Percentiles rank a stretch among this genome's conserved stretches.
phyloP scores from a whole-genome alignment of 2,113 vertebrate genomes.

The Crocuta crocuta region DNA sequence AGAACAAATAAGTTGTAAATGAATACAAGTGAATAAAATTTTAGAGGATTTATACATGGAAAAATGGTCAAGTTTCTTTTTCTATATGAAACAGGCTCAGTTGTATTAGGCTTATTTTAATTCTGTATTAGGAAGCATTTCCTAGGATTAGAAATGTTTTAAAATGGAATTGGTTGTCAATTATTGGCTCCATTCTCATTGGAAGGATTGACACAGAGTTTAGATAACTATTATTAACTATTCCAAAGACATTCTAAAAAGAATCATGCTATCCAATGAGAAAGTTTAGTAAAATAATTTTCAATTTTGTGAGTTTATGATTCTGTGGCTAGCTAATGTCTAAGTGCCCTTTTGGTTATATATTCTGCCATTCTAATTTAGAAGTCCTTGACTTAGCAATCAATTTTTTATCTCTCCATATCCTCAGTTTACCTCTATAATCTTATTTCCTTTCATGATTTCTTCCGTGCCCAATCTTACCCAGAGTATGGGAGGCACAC shows the following conservation, averaged over 20 bases:
- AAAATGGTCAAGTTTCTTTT: conserved; percentile 11
- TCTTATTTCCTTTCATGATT: not conserved
- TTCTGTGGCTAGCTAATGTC: not conserved
- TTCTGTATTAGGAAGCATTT: not conserved
- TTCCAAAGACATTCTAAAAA: not conserved
- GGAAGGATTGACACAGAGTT: not conserved
- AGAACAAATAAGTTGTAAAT: not conserved
- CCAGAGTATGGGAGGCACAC: not conserved
- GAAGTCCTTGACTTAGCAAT: not conserved
- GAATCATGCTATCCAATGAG: not conserved
- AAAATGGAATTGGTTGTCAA: conserved; percentile 3
- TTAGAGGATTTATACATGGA: not conserved
- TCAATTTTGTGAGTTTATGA: not conserved
- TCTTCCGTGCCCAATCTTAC: not conserved
- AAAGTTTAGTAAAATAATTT: not conserved
- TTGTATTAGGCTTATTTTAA: conserved; percentile 15
- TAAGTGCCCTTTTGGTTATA: not conserved
- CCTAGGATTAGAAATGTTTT: conserved; percentile 32
- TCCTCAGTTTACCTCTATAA: not conserved
- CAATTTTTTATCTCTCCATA: not conserved
- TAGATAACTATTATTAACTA: not conserved
- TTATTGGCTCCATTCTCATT: not conserved
- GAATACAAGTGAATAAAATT: conserved; percentile 28
- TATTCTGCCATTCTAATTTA: not conserved
- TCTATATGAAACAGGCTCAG: not conserved